These are phyloP conservation scores for Kryptopterus vitreolus DNA, from an alignment of 2,797 vertebrate species.

Conservation along the genomic window DNA sequence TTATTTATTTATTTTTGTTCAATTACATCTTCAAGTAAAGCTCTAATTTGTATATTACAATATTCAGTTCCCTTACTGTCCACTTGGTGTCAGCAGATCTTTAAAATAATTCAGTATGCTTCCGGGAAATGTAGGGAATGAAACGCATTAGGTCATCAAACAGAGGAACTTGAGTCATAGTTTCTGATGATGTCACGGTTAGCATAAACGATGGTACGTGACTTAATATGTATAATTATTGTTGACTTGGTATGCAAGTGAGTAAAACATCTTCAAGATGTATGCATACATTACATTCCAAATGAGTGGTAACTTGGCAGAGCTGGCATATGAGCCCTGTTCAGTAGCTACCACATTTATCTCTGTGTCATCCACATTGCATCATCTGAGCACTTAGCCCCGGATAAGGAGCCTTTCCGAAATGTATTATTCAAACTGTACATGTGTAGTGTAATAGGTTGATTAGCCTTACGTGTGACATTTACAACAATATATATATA, in stretches of 20 bases:
- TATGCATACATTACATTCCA: too few relatives aligned
- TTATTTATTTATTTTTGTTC: not conserved
- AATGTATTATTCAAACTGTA: too few relatives aligned
- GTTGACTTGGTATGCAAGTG: not conserved
- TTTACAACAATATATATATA: too few relatives aligned
- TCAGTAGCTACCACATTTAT: not conserved
- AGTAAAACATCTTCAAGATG: not conserved
- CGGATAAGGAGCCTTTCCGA: not conserved
- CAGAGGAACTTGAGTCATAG: not conserved
- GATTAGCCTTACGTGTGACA: too few relatives aligned
- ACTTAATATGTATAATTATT: not conserved
- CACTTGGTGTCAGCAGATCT: slow-evolving; percentile 11
- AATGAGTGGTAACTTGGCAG: not conserved
- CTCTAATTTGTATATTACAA: not conserved
- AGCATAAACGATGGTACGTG: not conserved
- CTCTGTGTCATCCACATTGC: not conserved
- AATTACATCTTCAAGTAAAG: not conserved
- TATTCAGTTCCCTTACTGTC: not conserved
- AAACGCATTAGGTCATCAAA: not conserved
- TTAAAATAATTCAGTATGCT: not conserved
- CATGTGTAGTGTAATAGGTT: too few relatives aligned
- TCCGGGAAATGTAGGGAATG: not conserved
- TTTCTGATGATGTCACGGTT: not conserved
- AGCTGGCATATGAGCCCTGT: not conserved
- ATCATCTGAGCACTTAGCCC: not conserved